Conservation (phyloP, 2,797 vertebrate species). For the Gymnoscopelus microlampas region DNA sequence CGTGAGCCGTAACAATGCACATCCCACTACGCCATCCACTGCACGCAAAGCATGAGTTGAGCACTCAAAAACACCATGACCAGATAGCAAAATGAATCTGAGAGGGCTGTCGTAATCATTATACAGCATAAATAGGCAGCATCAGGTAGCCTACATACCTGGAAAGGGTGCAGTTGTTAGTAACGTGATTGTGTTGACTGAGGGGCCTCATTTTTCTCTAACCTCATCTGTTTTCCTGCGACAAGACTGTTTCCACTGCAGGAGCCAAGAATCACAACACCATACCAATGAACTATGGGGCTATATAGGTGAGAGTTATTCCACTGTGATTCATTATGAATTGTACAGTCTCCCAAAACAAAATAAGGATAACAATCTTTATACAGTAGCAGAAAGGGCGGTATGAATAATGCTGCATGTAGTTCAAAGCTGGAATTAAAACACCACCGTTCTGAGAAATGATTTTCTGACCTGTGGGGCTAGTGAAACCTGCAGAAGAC, state of each 20-base stretch:
- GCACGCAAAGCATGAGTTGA: conserved; percentile 1
- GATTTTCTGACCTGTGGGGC: conserved; percentile 64
- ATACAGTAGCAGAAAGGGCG: conserved; percentile 24
- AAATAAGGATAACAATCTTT: conserved; percentile 11
- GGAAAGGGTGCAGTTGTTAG: conserved; percentile 56
- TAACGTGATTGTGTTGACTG: conserved; percentile 52
- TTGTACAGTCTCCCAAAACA: conserved; percentile 31
- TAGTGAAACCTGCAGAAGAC: conserved; percentile 57
- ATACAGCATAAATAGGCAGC: conserved; percentile 14
- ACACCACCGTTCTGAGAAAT: conserved; percentile 60
- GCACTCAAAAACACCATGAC: conserved; percentile 7
- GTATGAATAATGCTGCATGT: conserved; percentile 25
- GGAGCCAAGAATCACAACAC: conserved; percentile 60
- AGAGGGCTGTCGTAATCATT: no score
- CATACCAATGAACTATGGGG: conserved; percentile 54
- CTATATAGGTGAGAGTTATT: conserved; percentile 64
- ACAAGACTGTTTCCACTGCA: conserved; percentile 64
- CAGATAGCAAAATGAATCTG: conserved; percentile 15
- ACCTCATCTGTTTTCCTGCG: conserved; percentile 64
- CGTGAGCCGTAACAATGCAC: conserved; percentile 79
- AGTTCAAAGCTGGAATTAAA: conserved; percentile 56
- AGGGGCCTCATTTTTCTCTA: conserved; percentile 50
- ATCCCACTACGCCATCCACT: conserved; percentile 4
- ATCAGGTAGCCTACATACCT: conserved; percentile 55
- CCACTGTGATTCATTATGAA: conserved; percentile 58